These are phyloP conservation scores for Epinephelus lanceolatus DNA, from an alignment of 2,113 vertebrate species.

Conservation along the genomic window DNA sequence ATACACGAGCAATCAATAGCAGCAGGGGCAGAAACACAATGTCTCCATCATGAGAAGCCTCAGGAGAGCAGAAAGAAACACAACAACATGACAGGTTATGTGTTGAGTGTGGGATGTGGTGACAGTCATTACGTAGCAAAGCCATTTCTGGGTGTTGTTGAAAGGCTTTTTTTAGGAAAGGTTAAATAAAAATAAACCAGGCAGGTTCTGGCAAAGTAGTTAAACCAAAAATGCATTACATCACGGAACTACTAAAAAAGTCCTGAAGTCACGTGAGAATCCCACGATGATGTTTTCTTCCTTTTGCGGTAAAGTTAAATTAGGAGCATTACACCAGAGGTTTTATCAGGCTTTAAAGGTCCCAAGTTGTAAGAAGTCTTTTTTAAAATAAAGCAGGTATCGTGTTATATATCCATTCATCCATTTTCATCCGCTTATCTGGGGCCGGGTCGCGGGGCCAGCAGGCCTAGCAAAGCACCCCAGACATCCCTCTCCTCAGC, in stretches of 20 bases:
- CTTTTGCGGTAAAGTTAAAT: not conserved
- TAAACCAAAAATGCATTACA: not conserved
- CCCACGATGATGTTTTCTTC: not conserved
- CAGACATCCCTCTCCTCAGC: too few relatives aligned
- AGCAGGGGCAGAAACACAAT: not conserved
- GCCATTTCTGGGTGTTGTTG: conserved; percentile 14
- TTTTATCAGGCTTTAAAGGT: not conserved
- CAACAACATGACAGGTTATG: not conserved
- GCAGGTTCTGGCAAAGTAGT: not conserved
- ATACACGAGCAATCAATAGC: not conserved
- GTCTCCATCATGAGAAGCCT: not conserved
- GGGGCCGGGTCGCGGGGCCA: too few relatives aligned
- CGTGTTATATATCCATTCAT: too few relatives aligned
- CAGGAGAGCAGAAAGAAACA: conserved; percentile 19
- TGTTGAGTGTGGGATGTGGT: conserved; percentile 20
- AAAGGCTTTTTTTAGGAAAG: conserved; percentile 10
- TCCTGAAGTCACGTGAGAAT: not conserved
- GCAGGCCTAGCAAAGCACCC: too few relatives aligned
- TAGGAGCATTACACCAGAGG: not conserved
- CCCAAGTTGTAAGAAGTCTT: too few relatives aligned
- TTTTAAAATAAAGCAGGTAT: too few relatives aligned
- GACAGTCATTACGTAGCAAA: not conserved
- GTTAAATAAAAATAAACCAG: not conserved
- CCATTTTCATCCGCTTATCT: too few relatives aligned
- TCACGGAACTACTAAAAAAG: not conserved